Evolutionary conservation across 92 coral and sea anemone species (phyloP), one percentile per base, ranked within the genome.

Genomic region (Nematostella vectensis): DNA sequence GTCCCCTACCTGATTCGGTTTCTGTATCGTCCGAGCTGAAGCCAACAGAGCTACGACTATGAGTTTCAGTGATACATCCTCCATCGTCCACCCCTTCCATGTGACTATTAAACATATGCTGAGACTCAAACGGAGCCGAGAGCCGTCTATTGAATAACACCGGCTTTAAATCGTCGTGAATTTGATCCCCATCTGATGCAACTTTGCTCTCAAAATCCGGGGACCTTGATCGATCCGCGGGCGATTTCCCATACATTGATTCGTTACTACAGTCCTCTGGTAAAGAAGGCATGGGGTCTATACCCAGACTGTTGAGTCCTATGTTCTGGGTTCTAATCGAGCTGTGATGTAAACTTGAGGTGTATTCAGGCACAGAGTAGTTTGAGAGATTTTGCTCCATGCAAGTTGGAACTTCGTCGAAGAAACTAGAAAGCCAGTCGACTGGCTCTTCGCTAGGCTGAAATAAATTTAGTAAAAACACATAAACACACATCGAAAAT

Each of bases 1-100:
- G n/a, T n/a, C n/a, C 64, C 80, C 54, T 72, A 93, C 99, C 99
- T 40, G 99, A 93, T 57, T 93, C 99, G 58, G 82, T 78, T 19
- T 87, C 96, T 11, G 72, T 82, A 4, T 82, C 58, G 59, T 86
- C 95, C 27, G 70, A 56, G 58, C 65, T 50, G 28, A 70, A 29
- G 71, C 70, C 71, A 58, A 67, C 33, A 48, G 59, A 69, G 31
- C 63, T 70, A 56, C 48, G 61, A 10, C 25, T n/a, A n/a, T n/a
- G n/a, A n/a, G n/a, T n/a, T n/a, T n/a, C n/a, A n/a, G n/a, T n/a
- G n/a, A n/a, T n/a, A n/a, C n/a, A n/a, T n/a, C n/a, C n/a, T n/a
- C n/a, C n/a, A n/a, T n/a, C n/a, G 27, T 71, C 78, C 37, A 69
- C 21, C 55, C 74, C 70, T 48, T 78, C 85, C 13, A 78, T 1